Base-by-base conservation (phyloP, 2,797 vertebrate genomes). In the Trachops cirrhosus region DNA sequence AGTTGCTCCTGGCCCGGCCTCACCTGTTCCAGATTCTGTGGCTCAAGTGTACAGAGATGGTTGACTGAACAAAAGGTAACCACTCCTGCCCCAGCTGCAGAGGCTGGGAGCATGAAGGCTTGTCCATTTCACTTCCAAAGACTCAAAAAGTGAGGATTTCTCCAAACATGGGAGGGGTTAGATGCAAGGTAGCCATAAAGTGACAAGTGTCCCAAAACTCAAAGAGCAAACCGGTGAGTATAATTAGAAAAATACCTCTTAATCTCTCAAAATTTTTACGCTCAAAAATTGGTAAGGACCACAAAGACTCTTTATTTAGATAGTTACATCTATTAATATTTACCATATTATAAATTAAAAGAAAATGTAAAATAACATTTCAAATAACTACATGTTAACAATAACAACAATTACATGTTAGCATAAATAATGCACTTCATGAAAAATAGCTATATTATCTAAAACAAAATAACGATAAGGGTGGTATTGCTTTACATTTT, bases 401-500 rank as follows among this genome's bases (percentile, higher is more conserved):
- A 32, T 57, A 24, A 34, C 2, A 37, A 50, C 18, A 48, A 48
- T 84, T 50, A 16, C 1, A 39, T 37, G 29, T 90, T 82, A 77
- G 32, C 29, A 87, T 71, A 73, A 79, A 44, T 39, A 46, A 48
- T 16, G 12, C 37, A 41, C 24, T 71, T 89, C 73, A 79, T 74
- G 62, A 89, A 95, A 84, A 95, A 78, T 26, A 73, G 41, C 26
- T 70, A 14, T 68, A 34, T 68, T 82, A 26, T 82, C 32, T n/a
- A 9, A 71, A 82, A n/a, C 8, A 54, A 74, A 70, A 91, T 19
- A 79, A 59, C 37, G 48, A 80, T 68, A 41, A 50, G 15, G 29
- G 15, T 41, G 34, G 9, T 39, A 82, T 86, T 89, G 32, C 93
- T 86, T 91, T 52, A 46, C 12, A 62, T 74, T 92, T 93, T 95